These are phyloP conservation scores for Polymixis lichenea DNA, from an alignment of 2,888 invertebrate species.

Conservation along the genomic window DNA sequence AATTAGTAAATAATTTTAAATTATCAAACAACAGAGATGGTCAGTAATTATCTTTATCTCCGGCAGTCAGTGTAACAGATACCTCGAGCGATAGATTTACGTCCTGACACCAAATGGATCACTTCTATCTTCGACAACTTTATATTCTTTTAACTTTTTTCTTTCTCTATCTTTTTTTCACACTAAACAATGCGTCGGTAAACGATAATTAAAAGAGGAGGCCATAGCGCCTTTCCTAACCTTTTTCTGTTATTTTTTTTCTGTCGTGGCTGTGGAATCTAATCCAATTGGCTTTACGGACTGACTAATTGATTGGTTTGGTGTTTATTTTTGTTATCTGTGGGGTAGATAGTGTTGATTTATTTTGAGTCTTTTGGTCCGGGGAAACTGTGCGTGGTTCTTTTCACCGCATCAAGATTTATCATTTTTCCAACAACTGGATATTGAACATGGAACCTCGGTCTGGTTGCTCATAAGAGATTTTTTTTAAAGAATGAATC, in stretches of 20 bases:
- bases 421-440: neutral
- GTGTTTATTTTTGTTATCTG: slow-evolving; percentile 77
- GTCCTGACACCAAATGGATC: slow-evolving; percentile 65
- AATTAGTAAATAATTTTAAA: slow-evolving; percentile 58
- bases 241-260: slow-evolving; percentile 71
- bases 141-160: slow-evolving; percentile 74
- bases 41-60: slow-evolving; percentile 63
- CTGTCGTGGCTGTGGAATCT: slow-evolving; percentile 72
- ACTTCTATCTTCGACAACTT: slow-evolving; percentile 77
- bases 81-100: slow-evolving; percentile 60
- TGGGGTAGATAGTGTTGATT: slow-evolving; percentile 67
- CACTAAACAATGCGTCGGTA: slow-evolving; percentile 83
- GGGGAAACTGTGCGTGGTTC: slow-evolving; percentile 24
- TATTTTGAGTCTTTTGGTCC: slow-evolving; percentile 66
- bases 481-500: neutral
- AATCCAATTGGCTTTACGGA: slow-evolving; percentile 81
- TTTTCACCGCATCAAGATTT: slow-evolving; percentile 13
- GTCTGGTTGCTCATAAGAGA: neutral
- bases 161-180: slow-evolving; percentile 66
- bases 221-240: slow-evolving; percentile 74
- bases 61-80: slow-evolving; percentile 52
- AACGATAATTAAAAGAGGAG: slow-evolving; percentile 87
- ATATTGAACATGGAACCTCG: neutral
- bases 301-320: slow-evolving; percentile 86
- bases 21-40: slow-evolving; percentile 47